Base-by-base conservation (phyloP, 2,797 vertebrate species). In the Valencia hispanica region DNA sequence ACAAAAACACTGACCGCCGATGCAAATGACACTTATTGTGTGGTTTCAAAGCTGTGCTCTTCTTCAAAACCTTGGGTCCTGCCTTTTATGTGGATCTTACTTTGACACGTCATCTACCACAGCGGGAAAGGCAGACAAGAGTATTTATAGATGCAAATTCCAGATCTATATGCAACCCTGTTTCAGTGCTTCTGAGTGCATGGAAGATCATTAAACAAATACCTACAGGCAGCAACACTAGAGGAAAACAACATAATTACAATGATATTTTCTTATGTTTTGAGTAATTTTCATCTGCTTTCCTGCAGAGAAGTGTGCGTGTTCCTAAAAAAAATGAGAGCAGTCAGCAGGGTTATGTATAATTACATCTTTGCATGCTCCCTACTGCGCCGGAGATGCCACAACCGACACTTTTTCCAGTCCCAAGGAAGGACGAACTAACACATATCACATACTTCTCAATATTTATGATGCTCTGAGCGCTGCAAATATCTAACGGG, bases 321-420 rank as follows among this genome's bases (percentile, higher is more conserved):
- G 75, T 80, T 75, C 74, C 75, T 74, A 65, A 77, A 73, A 72
- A 48, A 72, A 57, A 53, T 45, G 51, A 72, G 71, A 85, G 78
- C 66, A 82, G 79, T 86, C 70, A 89, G 70, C 86, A 77, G 63
- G 73, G 45, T 75, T 80, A 66, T 86, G 86, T 85, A 83, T 93
- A 91, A 92, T 93, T 90, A 91, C 81, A 4, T 30, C 79, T 87
- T 87, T 89, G 82, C 89, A 84, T 83, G 78, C 70, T 79, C 78
- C 77, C 75, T 79, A 72, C 79, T 81, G 84, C 17, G 72, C 73
- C 75, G 66, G 78, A 89, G 79, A 80, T 79, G 79, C 83, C 75
- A 78, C 85, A 87, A 91, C 90, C 87, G 86, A 88, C 87, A 83
- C 80, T 80, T 87, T 77, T n/a, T 79, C 81, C 8, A 0, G 88